phyloP scores from a whole-genome alignment of 2,113 vertebrate genomes.

The Blennius ocellaris region DNA sequence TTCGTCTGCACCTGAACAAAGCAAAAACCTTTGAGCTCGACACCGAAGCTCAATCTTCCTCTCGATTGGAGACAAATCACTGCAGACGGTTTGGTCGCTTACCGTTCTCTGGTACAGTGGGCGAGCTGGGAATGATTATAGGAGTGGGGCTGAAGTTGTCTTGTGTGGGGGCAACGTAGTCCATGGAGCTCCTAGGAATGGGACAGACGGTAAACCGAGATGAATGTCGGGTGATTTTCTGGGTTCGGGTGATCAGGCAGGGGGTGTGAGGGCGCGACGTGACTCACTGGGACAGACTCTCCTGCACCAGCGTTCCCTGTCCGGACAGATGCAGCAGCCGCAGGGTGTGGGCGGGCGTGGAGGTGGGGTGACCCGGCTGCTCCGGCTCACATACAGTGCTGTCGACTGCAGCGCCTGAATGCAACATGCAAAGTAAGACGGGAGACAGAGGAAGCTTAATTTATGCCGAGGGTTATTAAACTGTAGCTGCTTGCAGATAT shows the following conservation, averaged over 20 bases:
- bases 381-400: constrained; percentile 81
- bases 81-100: constrained; percentile 73
- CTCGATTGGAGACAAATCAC: background rate
- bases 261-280: rapidly evolving
- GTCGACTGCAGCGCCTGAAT: constrained; percentile 75
- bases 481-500: no score
- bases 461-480: no score
- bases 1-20: constrained; percentile 73
- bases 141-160: constrained; percentile 82
- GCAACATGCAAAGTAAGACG: background rate
- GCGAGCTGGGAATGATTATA: constrained; percentile 90
- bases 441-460: no score
- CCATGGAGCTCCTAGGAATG: constrained; percentile 85
- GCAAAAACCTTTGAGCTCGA: background rate
- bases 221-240: background rate
- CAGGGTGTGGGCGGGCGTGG: constrained; percentile 87
- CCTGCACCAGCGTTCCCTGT: constrained; percentile 84
- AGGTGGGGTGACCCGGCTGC: constrained; percentile 65
- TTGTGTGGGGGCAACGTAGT: constrained; percentile 83
- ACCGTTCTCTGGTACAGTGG: constrained; percentile 85
- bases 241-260: background rate
- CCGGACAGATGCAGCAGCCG: constrained; percentile 92
- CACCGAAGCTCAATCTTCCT: background rate
- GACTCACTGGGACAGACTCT: constrained; percentile 88
- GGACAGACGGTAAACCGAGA: background rate